phyloP scores from a whole-genome alignment of 2,888 invertebrate genomes.

The Poecilobothrus nobilitatus region DNA sequence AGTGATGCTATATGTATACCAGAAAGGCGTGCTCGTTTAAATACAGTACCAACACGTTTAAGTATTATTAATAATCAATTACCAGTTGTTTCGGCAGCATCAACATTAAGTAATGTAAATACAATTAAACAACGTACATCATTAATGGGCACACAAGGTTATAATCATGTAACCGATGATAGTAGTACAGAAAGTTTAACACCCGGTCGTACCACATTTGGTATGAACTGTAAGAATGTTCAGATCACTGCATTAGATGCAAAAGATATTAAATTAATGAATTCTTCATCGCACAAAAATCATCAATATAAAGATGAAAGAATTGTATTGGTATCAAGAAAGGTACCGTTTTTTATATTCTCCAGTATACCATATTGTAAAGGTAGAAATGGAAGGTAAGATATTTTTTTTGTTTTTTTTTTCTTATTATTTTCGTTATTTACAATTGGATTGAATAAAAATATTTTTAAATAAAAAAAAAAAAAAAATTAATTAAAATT shows the following conservation, averaged over 20 bases:
- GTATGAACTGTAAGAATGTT: slow-evolving; percentile 29
- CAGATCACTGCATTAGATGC: slow-evolving; percentile 44
- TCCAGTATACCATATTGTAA: slow-evolving; percentile 79
- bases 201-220: slow-evolving; percentile 39
- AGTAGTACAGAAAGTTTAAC: slow-evolving; percentile 78
- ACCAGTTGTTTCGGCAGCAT: not conserved
- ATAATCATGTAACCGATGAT: slow-evolving; percentile 39
- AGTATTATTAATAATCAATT: slow-evolving; percentile 21
- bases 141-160: slow-evolving; percentile 31
- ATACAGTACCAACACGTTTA: slow-evolving; percentile 39
- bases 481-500: slow-evolving; percentile 19
- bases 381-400: slow-evolving; percentile 55
- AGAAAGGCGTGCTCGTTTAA: slow-evolving; percentile 39
- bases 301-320: slow-evolving; percentile 70
- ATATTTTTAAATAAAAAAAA: not conserved
- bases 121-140: slow-evolving; percentile 22
- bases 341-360: slow-evolving; percentile 76
- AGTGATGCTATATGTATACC: slow-evolving; percentile 32
- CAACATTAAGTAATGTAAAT: slow-evolving; percentile 5
- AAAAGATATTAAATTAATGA: slow-evolving; percentile 53
- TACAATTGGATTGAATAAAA: too few relatives aligned
- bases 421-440: slow-evolving; percentile 17
- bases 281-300: slow-evolving; percentile 49
- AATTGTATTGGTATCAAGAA: slow-evolving; percentile 68
- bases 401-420: slow-evolving; percentile 20